These are phyloP conservation scores for Thunnus thynnus DNA, from an alignment of 2,113 vertebrate species.

Conservation along the genomic window DNA sequence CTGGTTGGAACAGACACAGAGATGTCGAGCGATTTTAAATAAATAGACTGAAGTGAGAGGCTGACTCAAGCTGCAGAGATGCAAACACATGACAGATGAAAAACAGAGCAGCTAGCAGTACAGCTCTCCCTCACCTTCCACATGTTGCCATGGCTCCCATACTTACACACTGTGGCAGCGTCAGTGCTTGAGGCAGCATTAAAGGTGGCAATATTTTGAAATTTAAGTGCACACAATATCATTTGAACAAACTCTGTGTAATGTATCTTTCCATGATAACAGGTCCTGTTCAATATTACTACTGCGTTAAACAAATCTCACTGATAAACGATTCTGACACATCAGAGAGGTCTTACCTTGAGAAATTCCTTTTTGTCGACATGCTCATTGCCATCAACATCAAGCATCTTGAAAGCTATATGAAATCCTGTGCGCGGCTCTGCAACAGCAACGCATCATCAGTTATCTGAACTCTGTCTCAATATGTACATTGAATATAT, in stretches of 20 bases:
- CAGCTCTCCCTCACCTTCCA: slow-evolving; percentile 68
- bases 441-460: slow-evolving; percentile 79
- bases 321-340: background rate
- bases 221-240: slow-evolving; percentile 31
- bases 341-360: slow-evolving; percentile 85
- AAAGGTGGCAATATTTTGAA: slow-evolving; percentile 50
- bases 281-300: background rate
- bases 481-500: background rate
- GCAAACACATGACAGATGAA: slow-evolving; percentile 52
- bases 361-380: slow-evolving; percentile 97
- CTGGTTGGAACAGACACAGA: slow-evolving; percentile 3
- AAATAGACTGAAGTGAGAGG: background rate
- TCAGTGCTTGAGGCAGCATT: slow-evolving; percentile 66
- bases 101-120: background rate
- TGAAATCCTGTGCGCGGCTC: slow-evolving; percentile 95
- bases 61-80: slow-evolving; percentile 33
- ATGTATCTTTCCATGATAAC: background rate
- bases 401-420: slow-evolving; percentile 98
- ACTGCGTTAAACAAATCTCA: too few relatives aligned
- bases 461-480: background rate
- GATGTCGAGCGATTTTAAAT: background rate
- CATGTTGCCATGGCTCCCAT: slow-evolving; percentile 25
- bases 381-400: slow-evolving; percentile 94
- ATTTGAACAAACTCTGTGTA: slow-evolving; percentile 3
- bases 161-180: slow-evolving; percentile 55